Evolutionary conservation across 92 coral and sea anemone species (phyloP).

Genomic region (Paramuricea clavata): DNA sequence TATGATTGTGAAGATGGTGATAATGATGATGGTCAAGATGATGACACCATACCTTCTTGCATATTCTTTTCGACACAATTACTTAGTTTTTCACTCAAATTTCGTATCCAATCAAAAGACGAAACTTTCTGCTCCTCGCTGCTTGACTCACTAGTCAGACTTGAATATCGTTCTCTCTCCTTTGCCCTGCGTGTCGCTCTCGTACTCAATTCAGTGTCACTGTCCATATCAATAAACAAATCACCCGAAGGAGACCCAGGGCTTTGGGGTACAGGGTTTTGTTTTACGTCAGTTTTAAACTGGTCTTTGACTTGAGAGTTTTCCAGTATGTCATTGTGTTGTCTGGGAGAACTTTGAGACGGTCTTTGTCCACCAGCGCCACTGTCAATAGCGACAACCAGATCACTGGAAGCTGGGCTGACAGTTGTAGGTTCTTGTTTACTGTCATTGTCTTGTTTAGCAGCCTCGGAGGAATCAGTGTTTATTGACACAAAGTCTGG

Average conservation of each 20-base stretch:
- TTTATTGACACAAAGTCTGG: too few relatives aligned
- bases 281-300: too few relatives aligned
- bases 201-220: not conserved
- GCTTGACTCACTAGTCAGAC: conserved; percentile 32
- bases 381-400: too few relatives aligned
- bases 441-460: too few relatives aligned
- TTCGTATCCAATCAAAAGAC: not conserved
- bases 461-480: too few relatives aligned
- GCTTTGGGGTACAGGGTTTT: too few relatives aligned
- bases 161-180: not conserved
- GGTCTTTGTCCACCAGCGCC: too few relatives aligned
- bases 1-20: not conserved
- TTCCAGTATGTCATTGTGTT: too few relatives aligned
- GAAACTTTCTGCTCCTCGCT: not conserved
- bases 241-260: not conserved
- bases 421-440: not conserved
- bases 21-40: not conserved
- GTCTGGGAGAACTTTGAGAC: too few relatives aligned
- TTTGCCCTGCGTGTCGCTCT: not conserved
- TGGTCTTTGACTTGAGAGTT: too few relatives aligned
- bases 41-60: not conserved
- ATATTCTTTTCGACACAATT: not conserved
- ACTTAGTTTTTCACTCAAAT: not conserved
- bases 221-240: not conserved
- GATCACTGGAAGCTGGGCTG: too few relatives aligned